phyloP scores from a whole-genome alignment of 1,140 invertebrate species.

The Telenomus remus region DNA sequence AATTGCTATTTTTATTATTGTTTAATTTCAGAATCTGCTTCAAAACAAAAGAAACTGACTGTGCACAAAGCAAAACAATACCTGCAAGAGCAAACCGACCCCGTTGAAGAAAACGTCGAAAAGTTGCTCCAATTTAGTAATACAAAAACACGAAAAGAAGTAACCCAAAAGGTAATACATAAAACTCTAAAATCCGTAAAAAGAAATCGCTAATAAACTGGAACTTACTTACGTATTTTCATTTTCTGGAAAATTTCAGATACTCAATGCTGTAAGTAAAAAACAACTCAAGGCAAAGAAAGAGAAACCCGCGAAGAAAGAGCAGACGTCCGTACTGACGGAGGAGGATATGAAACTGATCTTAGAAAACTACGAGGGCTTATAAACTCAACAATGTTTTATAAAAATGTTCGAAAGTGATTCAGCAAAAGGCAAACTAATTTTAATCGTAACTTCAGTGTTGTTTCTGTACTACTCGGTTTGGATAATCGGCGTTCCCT shows the following conservation, averaged over 20 bases:
- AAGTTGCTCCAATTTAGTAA: conserved; percentile 63
- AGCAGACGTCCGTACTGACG: conserved; percentile 71
- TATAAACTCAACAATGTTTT: conserved; percentile 2
- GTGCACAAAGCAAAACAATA: conserved; percentile 62
- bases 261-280: conserved; percentile 39
- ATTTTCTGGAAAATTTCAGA: conserved; percentile 8
- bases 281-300: conserved; percentile 48
- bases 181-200: too few relatives aligned
- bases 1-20: background rate
- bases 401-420: conserved; percentile 66
- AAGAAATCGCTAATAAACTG: too few relatives aligned
- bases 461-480: conserved; percentile 80
- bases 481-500: conserved; percentile 82
- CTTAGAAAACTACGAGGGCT: conserved; percentile 72
- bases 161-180: conserved; percentile 56
- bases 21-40: conserved; percentile 18
- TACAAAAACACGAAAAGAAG: conserved; percentile 46
- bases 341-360: conserved; percentile 77
- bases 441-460: conserved; percentile 76
- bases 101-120: conserved; percentile 64
- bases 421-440: conserved; percentile 75
- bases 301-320: conserved; percentile 56
- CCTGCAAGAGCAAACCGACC: conserved; percentile 55
- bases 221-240: too few relatives aligned
- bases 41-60: conserved; percentile 56